Evolutionary conservation across 1,140 invertebrate genomes (phyloP), one percentile per base, ranked within the genome.

Genomic region (Hyphantria cunea): DNA sequence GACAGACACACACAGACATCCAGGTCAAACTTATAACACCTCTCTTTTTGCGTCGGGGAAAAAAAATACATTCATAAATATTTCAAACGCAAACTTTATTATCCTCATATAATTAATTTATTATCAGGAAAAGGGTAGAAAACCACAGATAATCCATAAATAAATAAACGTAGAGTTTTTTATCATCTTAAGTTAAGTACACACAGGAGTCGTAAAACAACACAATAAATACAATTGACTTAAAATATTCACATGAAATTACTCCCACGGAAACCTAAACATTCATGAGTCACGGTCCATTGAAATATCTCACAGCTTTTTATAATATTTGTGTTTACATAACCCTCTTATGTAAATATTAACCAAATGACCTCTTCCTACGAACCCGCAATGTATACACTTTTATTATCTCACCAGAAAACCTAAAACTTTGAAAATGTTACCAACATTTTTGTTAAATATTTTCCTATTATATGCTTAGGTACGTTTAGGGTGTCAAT

Each of bases 251-350:
- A 44, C 41, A 44, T 44, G 11, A 47, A 47, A 47, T 32, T n/a
- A 14, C 9, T 48, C 12, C 11, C 17, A 44, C 32, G 45, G 32
- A 48, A 48, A 32, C 45, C 11, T 25, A 12, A 11, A 58, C 32
- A 25, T 25, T 5, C 17, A 12, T n/a, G 37, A 15, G 3, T 25
- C 15, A 8, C 53, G 9, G 31, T 7, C 31, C 7, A 56, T 48
- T 11, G 54, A 39, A 58, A 37, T 14, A 39, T 48, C 6, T 48
- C 32, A 47, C 42, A 37, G 32, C 31, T 58, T 58, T 41, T 48
- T 48, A 58, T 48, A 58, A 48, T 58, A 37, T 49, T 31, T 58
- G 41, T 32, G 33, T 55, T 45, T 45, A 55, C 52, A 54, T 44
- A 54, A 42, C 6, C n/a, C 17, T 44, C n/a, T 54, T 25, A 8